Conservation (phyloP, 2,888 invertebrate species). For the Dermolepida albohirtum region DNA sequence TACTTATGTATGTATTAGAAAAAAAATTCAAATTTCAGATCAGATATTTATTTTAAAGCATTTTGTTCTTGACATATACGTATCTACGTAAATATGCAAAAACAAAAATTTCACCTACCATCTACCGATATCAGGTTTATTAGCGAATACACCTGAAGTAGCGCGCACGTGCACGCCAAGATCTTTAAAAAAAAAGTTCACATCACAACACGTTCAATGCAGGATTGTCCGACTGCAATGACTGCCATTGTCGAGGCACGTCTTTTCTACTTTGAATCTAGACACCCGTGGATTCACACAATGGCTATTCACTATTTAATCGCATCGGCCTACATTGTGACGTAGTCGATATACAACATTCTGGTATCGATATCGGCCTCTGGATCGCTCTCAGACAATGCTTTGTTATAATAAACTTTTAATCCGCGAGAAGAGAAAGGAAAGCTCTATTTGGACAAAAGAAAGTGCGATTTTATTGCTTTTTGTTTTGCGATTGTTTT, state of each 20-base stretch:
- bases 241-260: slow-evolving; percentile 56
- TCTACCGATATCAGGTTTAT: neutral
- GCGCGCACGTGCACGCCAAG: neutral
- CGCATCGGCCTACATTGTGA: slow-evolving; percentile 57
- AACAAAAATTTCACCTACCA: neutral
- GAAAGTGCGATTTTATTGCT: slow-evolving; percentile 50
- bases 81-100: neutral
- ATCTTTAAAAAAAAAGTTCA: slow-evolving; percentile 2
- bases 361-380: slow-evolving; percentile 51
- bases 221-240: slow-evolving; percentile 54
- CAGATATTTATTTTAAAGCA: too few species aligned
- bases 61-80: too few species aligned
- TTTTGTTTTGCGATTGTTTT: slow-evolving; percentile 50
- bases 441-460: slow-evolving; percentile 47
- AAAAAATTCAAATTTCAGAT: too few species aligned
- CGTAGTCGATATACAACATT: slow-evolving; percentile 57
- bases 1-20: too few species aligned
- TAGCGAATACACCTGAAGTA: neutral
- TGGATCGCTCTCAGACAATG: slow-evolving; percentile 48
- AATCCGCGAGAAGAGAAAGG: slow-evolving; percentile 48
- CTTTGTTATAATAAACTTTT: slow-evolving; percentile 51
- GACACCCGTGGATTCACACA: slow-evolving; percentile 57
- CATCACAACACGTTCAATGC: slow-evolving; percentile 50
- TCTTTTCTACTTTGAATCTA: slow-evolving; percentile 57
- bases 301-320: slow-evolving; percentile 60